Evolutionary conservation across 2,113 vertebrate species (phyloP), one percentile per base, ranked within the genome.

Genomic region (Oryzias woworae): DNA sequence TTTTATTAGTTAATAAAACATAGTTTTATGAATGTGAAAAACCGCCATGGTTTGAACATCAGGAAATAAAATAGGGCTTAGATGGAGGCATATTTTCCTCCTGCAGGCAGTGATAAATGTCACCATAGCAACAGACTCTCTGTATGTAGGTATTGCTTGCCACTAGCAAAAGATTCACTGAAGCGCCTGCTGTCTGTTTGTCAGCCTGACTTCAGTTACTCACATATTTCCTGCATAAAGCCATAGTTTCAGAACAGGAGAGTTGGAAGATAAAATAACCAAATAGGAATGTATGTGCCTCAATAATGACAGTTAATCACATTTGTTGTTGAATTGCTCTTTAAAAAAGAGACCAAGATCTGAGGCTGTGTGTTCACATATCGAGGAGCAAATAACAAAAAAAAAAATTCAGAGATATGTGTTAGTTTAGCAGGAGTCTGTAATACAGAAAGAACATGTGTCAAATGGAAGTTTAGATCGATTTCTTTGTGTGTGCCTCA

Each of bases 101-200:
- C 24, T 0, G 3, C 41, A 45, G 16, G 56, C 48, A 2, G 42
- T 53, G 18, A 56, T 70, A 56, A 55, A 45, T 18, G 47, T 70
- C 53, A 48, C 60, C 55, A 28, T 71, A 42, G 44, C 54, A 18
- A 52, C 60, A 36, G 20, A 10, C 28, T 62, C 68, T 51, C 26
- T 58, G 18, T 52, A 58, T 48, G 42, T 58, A 54, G 59, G n/a
- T 10, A 3, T 14, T 5, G 14, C 48, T 8, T 46, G 14, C 20
- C 26, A 0, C 18, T 51, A 20, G 0, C 53, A 36, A 71, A 47
- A 1, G 1, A 7, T 48, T 58, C 26, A 53, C 26, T 15, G 60
- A 5, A n/a, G 26, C 42, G 41, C 24, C 53, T 41, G 50, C 8
- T 43, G 52, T 41, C 53, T 52, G 16, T 56, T 51, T n/a, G 7